Evolutionary conservation across 2,113 vertebrate species (phyloP).

Genomic region (Trematocara variabile): DNA sequence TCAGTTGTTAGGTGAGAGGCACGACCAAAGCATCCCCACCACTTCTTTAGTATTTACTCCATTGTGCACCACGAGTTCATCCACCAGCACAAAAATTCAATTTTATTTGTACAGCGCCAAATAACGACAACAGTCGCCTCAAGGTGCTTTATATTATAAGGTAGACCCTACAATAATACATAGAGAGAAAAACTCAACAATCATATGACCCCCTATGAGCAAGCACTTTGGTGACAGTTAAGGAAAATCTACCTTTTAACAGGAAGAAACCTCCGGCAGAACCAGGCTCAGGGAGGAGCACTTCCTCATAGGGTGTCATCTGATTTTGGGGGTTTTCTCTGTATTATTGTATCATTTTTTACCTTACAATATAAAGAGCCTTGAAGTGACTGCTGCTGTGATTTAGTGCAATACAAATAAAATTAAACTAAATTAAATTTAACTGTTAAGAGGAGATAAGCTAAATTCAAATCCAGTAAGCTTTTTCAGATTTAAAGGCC

Average conservation of each 20-base stretch:
- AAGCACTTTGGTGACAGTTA: neutral
- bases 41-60: neutral
- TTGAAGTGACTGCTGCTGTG: neutral
- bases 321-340: neutral
- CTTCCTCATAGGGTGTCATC: neutral
- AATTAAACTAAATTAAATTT: neutral
- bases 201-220: neutral
- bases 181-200: neutral
- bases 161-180: neutral
- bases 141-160: neutral
- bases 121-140: neutral
- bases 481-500: neutral
- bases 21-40: neutral
- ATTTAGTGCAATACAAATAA: neutral
- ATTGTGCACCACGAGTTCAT: neutral
- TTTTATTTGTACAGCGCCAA: neutral
- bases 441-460: neutral
- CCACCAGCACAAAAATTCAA: neutral
- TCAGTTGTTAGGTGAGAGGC: neutral
- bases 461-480: neutral
- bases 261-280: neutral
- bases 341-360: neutral
- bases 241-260: neutral
- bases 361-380: neutral
- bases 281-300: neutral